These are phyloP conservation scores for Agrilus planipennis DNA, from an alignment of 1,140 invertebrate genomes.

Conservation along the genomic window DNA sequence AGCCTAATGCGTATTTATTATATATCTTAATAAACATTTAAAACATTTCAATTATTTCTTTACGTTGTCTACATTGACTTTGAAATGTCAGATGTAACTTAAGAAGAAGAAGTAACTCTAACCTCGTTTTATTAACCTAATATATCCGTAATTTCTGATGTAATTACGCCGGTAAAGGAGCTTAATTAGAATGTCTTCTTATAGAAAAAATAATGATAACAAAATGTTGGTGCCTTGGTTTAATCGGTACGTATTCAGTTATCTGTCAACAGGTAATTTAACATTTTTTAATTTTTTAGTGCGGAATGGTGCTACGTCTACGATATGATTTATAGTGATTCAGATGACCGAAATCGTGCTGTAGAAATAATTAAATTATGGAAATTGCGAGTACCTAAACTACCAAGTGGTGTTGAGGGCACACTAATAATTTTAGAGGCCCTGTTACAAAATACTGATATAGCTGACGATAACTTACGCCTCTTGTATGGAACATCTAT, in stretches of 20 bases:
- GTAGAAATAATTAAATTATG: constrained; percentile 43
- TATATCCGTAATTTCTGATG: too few species aligned
- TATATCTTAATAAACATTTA: too few species aligned
- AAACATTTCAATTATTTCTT: too few species aligned
- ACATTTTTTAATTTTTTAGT: constrained; percentile 15
- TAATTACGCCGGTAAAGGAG: too few species aligned
- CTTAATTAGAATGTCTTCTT: too few species aligned
- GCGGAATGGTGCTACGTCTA: constrained; percentile 46
- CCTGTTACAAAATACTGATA: constrained; percentile 12
- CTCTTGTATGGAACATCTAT: constrained; percentile 19
- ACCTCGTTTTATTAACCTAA: too few species aligned
- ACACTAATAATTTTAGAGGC: constrained; percentile 50
- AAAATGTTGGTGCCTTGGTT: constrained; percentile 27
- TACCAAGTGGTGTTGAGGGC: constrained; percentile 55
- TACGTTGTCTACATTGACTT: too few species aligned
- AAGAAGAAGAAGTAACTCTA: too few species aligned
- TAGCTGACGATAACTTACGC: constrained; percentile 12
- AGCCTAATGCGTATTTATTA: too few species aligned
- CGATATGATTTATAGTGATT: constrained; percentile 40
- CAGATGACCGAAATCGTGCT: constrained; percentile 35
- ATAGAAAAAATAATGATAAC: too few species aligned
- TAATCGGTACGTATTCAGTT: constrained; percentile 19
- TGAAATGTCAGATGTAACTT: too few species aligned
- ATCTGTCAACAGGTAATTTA: background rate
- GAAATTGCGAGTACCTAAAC: constrained; percentile 49